Conservation (phyloP, 1,140 invertebrate genomes). For the Agrypnia vestita region DNA sequence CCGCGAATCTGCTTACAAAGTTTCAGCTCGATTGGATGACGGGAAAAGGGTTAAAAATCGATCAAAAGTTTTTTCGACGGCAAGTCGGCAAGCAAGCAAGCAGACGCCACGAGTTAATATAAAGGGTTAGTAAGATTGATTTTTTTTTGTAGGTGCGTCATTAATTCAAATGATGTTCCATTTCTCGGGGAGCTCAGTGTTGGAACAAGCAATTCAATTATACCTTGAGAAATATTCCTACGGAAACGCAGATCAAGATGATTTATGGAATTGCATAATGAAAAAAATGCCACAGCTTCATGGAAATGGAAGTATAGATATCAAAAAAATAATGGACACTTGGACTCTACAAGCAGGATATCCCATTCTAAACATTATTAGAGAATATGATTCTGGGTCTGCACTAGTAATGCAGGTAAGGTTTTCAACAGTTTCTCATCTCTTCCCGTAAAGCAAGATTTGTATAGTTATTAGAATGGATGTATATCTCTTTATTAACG, state of each 20-base stretch:
- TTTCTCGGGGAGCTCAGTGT: constrained; percentile 77
- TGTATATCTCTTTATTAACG: no score
- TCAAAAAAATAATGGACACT: constrained; percentile 80
- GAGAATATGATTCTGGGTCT: constrained; percentile 63
- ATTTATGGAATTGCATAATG: constrained; percentile 77
- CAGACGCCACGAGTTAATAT: no score
- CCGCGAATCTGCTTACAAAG: no score
- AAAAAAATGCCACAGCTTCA: constrained; percentile 64
- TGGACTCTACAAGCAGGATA: constrained; percentile 85
- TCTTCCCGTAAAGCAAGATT: no score
- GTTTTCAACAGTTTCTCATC: no score
- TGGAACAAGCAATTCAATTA: constrained; percentile 75
- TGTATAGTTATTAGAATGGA: no score
- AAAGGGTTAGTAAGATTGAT: constrained; percentile 62
- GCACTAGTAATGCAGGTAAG: constrained; percentile 66
- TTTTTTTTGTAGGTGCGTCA: constrained; percentile 75
- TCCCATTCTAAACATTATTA: constrained; percentile 78
- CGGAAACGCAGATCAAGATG: constrained; percentile 75
- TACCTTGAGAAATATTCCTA: constrained; percentile 73
- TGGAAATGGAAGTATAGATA: constrained; percentile 65
- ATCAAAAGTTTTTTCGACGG: no score
- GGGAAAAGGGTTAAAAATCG: no score
- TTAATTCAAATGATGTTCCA: constrained; percentile 84
- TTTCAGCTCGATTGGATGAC: no score
- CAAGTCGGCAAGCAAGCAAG: no score